A percentile compares a stretch with the other conserved stretches of the same genome.
Evolutionary conservation across 1,140 invertebrate genomes (phyloP).

Genomic region (Tribolium madens): DNA sequence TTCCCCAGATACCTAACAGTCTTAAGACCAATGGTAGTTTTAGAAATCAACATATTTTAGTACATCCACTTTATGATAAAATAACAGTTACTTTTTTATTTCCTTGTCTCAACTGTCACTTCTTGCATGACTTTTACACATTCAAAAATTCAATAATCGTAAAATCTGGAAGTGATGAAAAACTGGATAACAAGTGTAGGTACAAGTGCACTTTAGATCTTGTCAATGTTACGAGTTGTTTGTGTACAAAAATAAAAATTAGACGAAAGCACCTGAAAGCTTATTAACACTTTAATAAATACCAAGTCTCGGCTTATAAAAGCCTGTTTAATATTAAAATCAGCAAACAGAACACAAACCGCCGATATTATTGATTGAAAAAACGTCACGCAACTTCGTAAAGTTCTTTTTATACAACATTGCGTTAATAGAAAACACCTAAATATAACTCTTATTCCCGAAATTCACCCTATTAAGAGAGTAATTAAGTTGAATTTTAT

Average conservation of each 20-base stretch:
- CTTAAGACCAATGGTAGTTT: too few species aligned
- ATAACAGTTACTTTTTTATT: neutral
- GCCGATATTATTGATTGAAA: slow-evolving; percentile 11
- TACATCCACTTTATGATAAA: neutral
- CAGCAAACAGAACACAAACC: slow-evolving; percentile 8
- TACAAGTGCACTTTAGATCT: too few species aligned
- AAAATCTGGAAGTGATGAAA: neutral
- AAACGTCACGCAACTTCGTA: slow-evolving; percentile 25
- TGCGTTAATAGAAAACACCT: slow-evolving; percentile 9
- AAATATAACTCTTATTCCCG: neutral
- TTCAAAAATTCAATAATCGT: neutral
- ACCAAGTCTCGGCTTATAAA: neutral
- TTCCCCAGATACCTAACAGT: neutral
- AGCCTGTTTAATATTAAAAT: slow-evolving; percentile 19
- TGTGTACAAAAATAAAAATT: too few species aligned
- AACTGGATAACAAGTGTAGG: neutral
- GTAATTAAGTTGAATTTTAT: slow-evolving; percentile 34
- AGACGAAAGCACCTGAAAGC: neutral
- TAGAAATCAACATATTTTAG: neutral
- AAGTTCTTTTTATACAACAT: slow-evolving; percentile 1
- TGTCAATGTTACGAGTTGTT: too few species aligned
- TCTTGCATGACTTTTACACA: neutral
- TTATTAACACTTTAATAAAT: slow-evolving; percentile 10
- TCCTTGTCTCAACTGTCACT: neutral
- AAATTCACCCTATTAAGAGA: neutral